Evolutionary conservation across 2,888 invertebrate species (phyloP).

Genomic region (Leptinotarsa peninsularis): DNA sequence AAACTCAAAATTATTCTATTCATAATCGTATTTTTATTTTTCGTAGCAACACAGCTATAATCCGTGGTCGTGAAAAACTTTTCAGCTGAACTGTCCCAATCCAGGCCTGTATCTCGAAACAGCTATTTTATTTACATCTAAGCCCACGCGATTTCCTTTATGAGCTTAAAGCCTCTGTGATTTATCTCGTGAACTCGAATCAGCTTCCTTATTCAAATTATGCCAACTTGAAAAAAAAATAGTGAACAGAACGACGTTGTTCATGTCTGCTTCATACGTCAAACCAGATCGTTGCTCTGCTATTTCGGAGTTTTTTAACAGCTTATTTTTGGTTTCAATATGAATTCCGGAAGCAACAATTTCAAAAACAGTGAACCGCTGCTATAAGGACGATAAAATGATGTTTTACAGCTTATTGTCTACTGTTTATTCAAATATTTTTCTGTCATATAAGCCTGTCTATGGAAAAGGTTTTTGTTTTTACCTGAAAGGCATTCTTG

Average conservation of each 20-base stretch:
- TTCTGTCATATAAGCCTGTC: no score
- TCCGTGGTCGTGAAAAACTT: neutral
- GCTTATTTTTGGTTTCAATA: neutral
- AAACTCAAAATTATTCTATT: no score
- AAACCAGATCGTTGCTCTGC: conserved; percentile 8
- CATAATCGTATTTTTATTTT: no score
- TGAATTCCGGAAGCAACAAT: neutral
- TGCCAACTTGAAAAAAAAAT: conserved; percentile 11
- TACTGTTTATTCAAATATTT: no score
- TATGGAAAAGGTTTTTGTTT: no score
- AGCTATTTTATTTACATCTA: conserved; percentile 11
- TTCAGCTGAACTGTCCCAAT: neutral
- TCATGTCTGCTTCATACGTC: conserved; percentile 7
- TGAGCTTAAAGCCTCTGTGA: conserved; percentile 18
- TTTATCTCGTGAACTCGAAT: conserved; percentile 18
- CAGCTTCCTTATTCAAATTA: conserved; percentile 20
- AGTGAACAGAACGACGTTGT: conserved; percentile 8
- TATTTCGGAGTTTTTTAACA: neutral
- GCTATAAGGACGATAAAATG: no score
- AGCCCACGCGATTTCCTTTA: conserved; percentile 17
- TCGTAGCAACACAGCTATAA: no score
- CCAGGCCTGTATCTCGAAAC: conserved; percentile 23
- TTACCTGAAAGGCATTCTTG: no score
- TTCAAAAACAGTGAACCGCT: neutral
- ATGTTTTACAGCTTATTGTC: no score